phyloP scores from a whole-genome alignment of 2,888 invertebrate species.

The Blastobasis lacticolella region DNA sequence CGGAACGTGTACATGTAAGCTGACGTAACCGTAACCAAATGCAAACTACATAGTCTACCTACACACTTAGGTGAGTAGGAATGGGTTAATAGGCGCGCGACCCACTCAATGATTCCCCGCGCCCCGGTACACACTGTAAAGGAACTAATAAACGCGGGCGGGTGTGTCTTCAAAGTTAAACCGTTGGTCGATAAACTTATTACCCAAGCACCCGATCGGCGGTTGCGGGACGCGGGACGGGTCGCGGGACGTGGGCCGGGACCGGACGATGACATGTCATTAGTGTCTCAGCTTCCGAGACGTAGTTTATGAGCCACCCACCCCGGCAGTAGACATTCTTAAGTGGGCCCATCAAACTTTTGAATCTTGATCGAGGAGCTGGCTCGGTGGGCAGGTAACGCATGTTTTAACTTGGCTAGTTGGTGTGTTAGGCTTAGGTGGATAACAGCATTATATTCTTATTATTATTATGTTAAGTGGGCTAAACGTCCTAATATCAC shows the following conservation, averaged over 20 bases:
- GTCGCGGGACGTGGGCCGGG: neutral
- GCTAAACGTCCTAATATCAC: too few relatives aligned
- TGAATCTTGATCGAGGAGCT: neutral
- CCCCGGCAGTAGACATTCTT: slow-evolving; percentile 2
- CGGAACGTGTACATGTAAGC: neutral
- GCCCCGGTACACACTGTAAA: neutral
- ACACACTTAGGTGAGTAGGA: neutral
- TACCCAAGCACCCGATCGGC: slow-evolving; percentile 17
- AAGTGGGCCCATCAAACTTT: neutral
- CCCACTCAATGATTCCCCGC: neutral
- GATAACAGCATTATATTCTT: neutral
- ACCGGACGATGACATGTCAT: slow-evolving; percentile 45
- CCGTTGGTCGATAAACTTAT: slow-evolving; percentile 51
- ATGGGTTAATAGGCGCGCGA: neutral
- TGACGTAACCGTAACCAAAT: neutral
- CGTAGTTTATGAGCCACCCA: slow-evolving; percentile 1
- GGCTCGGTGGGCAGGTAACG: neutral
- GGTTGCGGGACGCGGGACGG: neutral
- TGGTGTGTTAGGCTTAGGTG: neutral
- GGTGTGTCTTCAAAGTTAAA: slow-evolving; percentile 16
- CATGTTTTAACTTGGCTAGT: neutral
- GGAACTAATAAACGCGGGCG: slow-evolving; percentile 12
- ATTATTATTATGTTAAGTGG: neutral
- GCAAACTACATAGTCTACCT: neutral
- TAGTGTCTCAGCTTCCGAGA: slow-evolving; percentile 27